Evolutionary conservation across 2,888 invertebrate genomes (phyloP), one percentile per base, ranked within the genome.

Genomic region (Eilema depressum): DNA sequence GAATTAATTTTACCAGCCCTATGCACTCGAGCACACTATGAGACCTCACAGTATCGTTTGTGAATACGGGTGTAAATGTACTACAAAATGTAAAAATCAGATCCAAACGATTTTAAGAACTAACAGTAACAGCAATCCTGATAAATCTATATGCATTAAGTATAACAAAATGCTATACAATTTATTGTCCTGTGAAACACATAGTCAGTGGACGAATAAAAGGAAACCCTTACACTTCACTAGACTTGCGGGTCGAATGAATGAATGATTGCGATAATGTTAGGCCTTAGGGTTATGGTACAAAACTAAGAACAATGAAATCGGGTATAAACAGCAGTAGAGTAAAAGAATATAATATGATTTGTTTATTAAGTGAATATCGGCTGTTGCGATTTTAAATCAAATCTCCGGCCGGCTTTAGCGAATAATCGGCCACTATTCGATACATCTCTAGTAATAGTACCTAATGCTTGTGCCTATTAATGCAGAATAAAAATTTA

Each of bases 191-290:
- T 53, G n/a, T 53, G n/a, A 53, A 53, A 53, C 17, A 41, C 41
- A 41, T 53, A 53, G 53, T 53, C 53, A n/a, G 53, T 53, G 53
- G 53, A 17, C n/a, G 53, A 53, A 53, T 53, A 53, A 53, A 53
- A 53, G 53, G n/a, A 53, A 53, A 53, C 53, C 53, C 53, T 53
- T 7, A 47, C 47, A 47, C 47, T 20, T 47, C 47, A 47, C 17
- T 47, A 47, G 47, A 47, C 47, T 47, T 47, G 47, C 47, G 47
- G 47, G 47, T 47, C 47, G 20, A 47, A 47, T 47, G 47, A 47
- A 47, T 47, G 47, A 47, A 47, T 47, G 47, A 47, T 47, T 3
- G 20, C 20, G 47, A 47, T 47, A 17, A 47, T 20, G 20, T 47
- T 47, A 47, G 47, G 47, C 47, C 47, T 47, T 47, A 47, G 20